These are phyloP conservation scores for Odocoileus hemionus DNA, from an alignment of 2,113 vertebrate genomes.

Conservation along the genomic window DNA sequence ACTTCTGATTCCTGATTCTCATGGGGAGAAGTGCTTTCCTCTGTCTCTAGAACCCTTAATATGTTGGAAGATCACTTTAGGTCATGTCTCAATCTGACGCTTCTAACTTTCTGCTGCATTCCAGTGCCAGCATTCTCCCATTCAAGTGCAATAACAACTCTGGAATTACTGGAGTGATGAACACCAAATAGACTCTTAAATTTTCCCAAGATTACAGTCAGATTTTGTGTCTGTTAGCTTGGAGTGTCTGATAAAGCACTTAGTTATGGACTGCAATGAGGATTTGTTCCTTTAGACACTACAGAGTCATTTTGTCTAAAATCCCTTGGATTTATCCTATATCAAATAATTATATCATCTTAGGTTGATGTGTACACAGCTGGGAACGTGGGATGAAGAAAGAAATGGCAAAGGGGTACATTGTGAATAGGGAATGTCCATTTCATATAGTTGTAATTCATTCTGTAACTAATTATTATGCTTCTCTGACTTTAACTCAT, in stretches of 20 bases:
- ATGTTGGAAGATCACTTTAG: neutral
- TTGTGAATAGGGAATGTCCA: neutral
- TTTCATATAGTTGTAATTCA: neutral
- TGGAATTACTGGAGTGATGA: neutral
- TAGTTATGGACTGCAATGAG: neutral
- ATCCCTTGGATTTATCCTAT: neutral
- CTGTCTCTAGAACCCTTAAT: neutral
- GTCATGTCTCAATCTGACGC: neutral
- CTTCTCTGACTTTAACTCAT: neutral
- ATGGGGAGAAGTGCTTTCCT: neutral
- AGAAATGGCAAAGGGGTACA: neutral
- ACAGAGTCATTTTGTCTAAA: neutral
- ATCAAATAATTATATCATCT: neutral
- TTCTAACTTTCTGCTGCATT: neutral
- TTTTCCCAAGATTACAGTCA: neutral
- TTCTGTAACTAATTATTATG: neutral
- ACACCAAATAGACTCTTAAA: rapidly evolving
- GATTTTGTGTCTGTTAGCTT: neutral
- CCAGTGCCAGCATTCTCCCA: neutral
- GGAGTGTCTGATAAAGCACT: neutral
- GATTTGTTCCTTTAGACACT: neutral
- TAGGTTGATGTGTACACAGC: neutral
- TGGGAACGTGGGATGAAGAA: neutral
- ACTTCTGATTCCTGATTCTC: neutral
- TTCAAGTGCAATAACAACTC: neutral